Percentiles rank a stretch among this genome's conserved stretches.
Conservation (phyloP, 2,113 vertebrate species). For the Agelaius tricolor region DNA sequence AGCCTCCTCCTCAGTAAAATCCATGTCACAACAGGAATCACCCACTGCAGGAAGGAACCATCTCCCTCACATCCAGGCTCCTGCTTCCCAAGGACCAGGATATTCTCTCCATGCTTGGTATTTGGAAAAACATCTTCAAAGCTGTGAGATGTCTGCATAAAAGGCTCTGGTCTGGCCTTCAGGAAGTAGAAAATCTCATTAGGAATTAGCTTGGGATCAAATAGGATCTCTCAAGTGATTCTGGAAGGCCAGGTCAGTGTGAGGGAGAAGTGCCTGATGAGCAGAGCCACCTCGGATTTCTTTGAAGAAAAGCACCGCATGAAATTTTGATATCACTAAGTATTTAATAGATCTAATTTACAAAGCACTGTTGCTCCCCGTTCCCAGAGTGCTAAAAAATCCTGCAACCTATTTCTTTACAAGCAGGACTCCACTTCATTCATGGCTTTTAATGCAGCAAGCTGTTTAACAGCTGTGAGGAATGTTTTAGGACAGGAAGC, state of each 20-base stretch:
- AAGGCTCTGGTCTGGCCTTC: not conserved
- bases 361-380: conserved; percentile 17
- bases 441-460: conserved; percentile 12
- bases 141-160: not conserved
- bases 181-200: not conserved
- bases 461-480: conserved; percentile 22
- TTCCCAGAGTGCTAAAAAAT: conserved; percentile 39
- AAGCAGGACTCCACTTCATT: not conserved
- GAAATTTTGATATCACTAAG: conserved; percentile 47
- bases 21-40: not conserved
- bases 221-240: not conserved
- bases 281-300: not conserved
- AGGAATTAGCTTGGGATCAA: conserved; percentile 41
- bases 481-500: not conserved
- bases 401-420: conserved; percentile 14
- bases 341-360: conserved; percentile 53
- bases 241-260: not conserved
- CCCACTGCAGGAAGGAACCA: not conserved
- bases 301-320: not conserved
- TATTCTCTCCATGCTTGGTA: not conserved
- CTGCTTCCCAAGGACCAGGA: not conserved
- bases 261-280: not conserved
- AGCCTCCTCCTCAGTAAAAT: not conserved
- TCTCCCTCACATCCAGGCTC: not conserved
- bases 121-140: not conserved